Conservation (phyloP, 1,140 invertebrate genomes). For the Prorops nasuta region DNA sequence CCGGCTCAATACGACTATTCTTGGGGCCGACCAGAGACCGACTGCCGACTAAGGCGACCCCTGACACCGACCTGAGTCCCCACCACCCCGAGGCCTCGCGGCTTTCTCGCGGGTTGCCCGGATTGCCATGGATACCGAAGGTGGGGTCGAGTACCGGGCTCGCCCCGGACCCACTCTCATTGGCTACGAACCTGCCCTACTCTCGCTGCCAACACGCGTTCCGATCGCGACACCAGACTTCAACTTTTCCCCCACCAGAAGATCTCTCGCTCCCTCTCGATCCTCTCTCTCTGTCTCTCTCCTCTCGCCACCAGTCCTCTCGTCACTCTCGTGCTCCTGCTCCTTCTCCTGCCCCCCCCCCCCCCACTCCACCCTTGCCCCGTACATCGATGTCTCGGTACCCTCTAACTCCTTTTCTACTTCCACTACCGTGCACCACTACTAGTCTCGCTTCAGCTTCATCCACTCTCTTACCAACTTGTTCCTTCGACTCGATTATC, state of each 20-base stretch:
- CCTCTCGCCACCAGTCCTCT: conserved; percentile 10
- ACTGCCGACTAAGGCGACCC: conserved; percentile 54
- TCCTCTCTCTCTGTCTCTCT: conserved; percentile 7
- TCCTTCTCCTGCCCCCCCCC: conserved; percentile 23
- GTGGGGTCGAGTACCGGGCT: conserved; percentile 53
- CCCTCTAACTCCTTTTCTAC: neutral
- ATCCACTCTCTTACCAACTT: conserved; percentile 2
- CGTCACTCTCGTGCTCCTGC: conserved; percentile 15
- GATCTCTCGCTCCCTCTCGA: neutral
- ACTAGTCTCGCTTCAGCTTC: no score
- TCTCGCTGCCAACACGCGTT: conserved; percentile 21
- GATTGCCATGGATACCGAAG: conserved; percentile 54
- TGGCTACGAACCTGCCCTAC: conserved; percentile 40
- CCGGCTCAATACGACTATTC: conserved; percentile 49
- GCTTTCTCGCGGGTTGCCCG: conserved; percentile 46
- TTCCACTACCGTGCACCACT: neutral
- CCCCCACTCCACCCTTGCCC: conserved; percentile 16
- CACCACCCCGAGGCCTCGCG: conserved; percentile 39
- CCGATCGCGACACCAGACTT: conserved; percentile 18
- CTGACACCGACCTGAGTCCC: conserved; percentile 54
- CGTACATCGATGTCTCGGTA: conserved; percentile 15
- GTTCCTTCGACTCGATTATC: no score
- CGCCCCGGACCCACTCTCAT: conserved; percentile 50
- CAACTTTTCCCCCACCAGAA: conserved; percentile 13
- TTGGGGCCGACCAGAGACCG: conserved; percentile 55